A percentile compares a stretch with the other conserved stretches of the same genome.
Conservation (phyloP, 2,797 vertebrate genomes). For the Pangasius macronema region DNA sequence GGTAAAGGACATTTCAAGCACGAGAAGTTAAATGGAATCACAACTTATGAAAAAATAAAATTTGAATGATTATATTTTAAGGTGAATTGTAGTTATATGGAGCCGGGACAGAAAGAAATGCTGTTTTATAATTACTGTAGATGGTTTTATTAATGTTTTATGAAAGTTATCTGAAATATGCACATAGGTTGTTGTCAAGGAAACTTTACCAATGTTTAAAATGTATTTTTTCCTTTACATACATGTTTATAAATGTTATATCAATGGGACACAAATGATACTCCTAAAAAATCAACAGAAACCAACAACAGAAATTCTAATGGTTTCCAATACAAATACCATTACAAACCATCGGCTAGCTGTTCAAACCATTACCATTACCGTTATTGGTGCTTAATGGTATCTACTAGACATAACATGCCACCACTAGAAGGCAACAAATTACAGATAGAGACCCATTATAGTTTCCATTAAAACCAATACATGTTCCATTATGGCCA, state of each 20-base stretch:
- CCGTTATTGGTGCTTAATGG: too few species aligned
- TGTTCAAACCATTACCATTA: too few species aligned
- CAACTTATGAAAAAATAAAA: neutral
- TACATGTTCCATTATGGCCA: too few species aligned
- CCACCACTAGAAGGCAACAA: too few species aligned
- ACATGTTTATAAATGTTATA: neutral
- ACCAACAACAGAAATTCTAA: too few species aligned
- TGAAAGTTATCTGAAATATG: neutral
- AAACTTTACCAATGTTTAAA: neutral
- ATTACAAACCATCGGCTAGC: too few species aligned
- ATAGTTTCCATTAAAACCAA: too few species aligned
- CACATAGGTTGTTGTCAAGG: neutral
- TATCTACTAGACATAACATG: too few species aligned
- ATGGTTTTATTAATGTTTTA: neutral
- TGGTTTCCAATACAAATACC: too few species aligned
- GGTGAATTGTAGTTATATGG: neutral
- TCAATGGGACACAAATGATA: neutral
- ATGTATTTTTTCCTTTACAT: neutral
- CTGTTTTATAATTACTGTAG: neutral
- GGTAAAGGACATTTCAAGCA: neutral
- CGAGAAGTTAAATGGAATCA: neutral
- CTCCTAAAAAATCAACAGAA: neutral
- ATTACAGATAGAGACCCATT: too few species aligned
- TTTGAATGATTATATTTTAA: neutral
- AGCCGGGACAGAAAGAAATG: neutral